Base-by-base conservation (phyloP, 2,797 vertebrate species). In the Vespertilio murinus region DNA sequence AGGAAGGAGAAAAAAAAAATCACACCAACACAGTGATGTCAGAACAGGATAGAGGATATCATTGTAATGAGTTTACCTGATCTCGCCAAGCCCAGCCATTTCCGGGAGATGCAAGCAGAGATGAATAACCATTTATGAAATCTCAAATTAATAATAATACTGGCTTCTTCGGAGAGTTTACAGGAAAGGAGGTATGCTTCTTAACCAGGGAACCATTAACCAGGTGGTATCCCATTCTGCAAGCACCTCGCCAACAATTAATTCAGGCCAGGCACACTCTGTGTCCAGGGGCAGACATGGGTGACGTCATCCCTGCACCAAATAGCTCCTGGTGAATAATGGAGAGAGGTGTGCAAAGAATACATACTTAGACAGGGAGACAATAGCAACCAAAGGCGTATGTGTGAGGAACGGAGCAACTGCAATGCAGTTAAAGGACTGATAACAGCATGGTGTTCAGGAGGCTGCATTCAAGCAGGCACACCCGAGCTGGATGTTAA, bases 91-190 rank as follows among this genome's bases (percentile, higher is more conserved):
- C 59, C 93, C 59, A 42, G 88, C 65, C 91, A 93, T 92, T 96
- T 96, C 96, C 33, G 6, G 82, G 90, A 93, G 79, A 95, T 80
- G 84, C 89, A 88, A 70, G 64, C 40, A 35, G 59, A 95, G 65
- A 93, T 92, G 85, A 94, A 87, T 93, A 94, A 88, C n/a, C 83
- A 40, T 70, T 95, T 92, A 81, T 89, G 90, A 96, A 94, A 92
- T 67, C 83, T 92, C 86, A 65, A 77, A 56, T 91, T 94, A 90
- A 93, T 90, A 79, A 96, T 92, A 94, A 85, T 11, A 38, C 64
- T 47, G 54, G 73, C 85, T 96, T 6, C 56, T 12, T 78, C 85
- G 80, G 84, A 85, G 59, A 74, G 75, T 35, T 56, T 45, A 54
- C 74, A 61, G 54, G 56, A 83, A 88, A 88, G 84, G n/a, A 80